Conservation (phyloP, 1,140 invertebrate species). For the Scaptodrosophila lebanonensis region DNA sequence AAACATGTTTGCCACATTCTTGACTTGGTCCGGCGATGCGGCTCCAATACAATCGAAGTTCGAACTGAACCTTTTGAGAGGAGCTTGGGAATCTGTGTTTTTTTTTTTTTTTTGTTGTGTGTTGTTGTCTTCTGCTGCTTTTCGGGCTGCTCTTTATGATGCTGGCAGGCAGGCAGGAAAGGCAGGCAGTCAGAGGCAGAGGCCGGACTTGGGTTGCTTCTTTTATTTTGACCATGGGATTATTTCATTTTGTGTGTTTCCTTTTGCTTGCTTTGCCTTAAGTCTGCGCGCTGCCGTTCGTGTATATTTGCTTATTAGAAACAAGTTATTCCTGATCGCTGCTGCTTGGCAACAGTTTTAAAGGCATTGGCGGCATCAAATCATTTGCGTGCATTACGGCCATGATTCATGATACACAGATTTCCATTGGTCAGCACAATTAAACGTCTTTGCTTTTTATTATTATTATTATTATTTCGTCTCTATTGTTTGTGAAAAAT, state of each 20-base stretch:
- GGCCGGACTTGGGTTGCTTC: neutral
- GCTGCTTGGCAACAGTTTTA: slow-evolving; percentile 36
- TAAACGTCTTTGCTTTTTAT: slow-evolving; percentile 19
- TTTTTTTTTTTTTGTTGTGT: slow-evolving; percentile 24
- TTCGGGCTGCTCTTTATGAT: slow-evolving; percentile 22
- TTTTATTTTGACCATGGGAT: slow-evolving; percentile 69
- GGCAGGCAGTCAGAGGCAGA: no score
- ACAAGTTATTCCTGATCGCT: slow-evolving; percentile 69
- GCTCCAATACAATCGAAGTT: slow-evolving; percentile 59
- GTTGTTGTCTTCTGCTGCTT: slow-evolving; percentile 19
- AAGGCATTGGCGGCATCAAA: slow-evolving; percentile 31
- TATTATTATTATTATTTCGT: neutral
- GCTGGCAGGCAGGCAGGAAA: no score
- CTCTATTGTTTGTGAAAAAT: slow-evolving; percentile 32
- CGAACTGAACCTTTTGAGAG: slow-evolving; percentile 72
- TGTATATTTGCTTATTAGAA: slow-evolving; percentile 66
- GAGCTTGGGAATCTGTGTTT: slow-evolving; percentile 69
- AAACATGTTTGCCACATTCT: slow-evolving; percentile 76
- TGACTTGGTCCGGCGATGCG: slow-evolving; percentile 25
- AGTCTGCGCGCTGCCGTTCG: neutral
- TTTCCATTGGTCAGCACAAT: neutral
- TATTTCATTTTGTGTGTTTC: slow-evolving; percentile 76
- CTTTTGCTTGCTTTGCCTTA: slow-evolving; percentile 50
- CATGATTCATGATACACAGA: slow-evolving; percentile 61
- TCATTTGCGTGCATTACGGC: slow-evolving; percentile 14